A percentile compares a stretch with the other conserved stretches of the same genome.
Evolutionary conservation across 2,113 vertebrate genomes (phyloP).

Genomic region (Erpornis zantholeuca): DNA sequence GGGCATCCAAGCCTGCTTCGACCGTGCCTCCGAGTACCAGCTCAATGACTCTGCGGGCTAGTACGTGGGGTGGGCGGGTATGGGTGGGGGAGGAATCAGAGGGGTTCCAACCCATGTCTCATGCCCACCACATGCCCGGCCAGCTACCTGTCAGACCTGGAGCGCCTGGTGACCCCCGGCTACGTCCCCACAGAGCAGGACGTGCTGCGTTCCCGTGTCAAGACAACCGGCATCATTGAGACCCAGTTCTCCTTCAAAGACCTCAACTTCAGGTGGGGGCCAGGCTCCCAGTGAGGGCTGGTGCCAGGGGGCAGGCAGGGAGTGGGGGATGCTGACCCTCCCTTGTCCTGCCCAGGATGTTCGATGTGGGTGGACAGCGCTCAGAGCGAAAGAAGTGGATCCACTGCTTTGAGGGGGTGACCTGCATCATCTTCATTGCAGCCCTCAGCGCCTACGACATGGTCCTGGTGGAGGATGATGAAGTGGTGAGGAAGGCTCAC

Average conservation of each 20-base stretch:
- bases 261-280: conserved; percentile 90
- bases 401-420: conserved; percentile 97
- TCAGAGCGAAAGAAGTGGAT: conserved; percentile 99
- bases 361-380: conserved; percentile 95
- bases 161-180: conserved; percentile 86
- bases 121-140: fast-evolving
- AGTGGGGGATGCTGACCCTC: neutral
- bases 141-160: conserved; percentile 93
- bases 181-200: conserved; percentile 97
- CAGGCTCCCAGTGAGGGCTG: fast-evolving
- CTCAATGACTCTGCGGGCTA: conserved; percentile 97
- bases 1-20: conserved; percentile 92
- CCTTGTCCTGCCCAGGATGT: conserved; percentile 82
- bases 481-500: conserved; percentile 80
- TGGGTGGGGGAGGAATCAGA: neutral
- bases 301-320: too few relatives aligned
- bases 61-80: conserved; percentile 59
- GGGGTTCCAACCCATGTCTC: fast-evolving
- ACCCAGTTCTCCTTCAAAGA: conserved; percentile 94
- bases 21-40: conserved; percentile 95
- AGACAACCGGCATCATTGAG: conserved; percentile 97
- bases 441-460: conserved; percentile 96
- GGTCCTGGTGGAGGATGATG: conserved; percentile 92
- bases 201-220: conserved; percentile 92
- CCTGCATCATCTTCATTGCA: conserved; percentile 97